phyloP scores from a whole-genome alignment of 2,888 invertebrate species.

The Ashinkailepas kermadecensis region DNA sequence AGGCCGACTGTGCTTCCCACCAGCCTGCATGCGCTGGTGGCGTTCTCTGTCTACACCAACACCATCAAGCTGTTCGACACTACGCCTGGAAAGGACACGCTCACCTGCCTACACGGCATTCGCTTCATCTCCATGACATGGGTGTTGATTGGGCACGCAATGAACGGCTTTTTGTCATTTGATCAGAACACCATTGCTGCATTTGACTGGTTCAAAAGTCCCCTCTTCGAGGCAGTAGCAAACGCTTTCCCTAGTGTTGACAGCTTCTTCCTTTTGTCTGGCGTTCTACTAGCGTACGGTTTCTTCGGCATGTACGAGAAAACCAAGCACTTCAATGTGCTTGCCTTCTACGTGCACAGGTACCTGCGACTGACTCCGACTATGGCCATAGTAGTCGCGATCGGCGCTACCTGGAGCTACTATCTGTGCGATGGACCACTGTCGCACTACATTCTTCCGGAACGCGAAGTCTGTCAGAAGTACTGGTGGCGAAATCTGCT shows the following conservation, averaged over 20 bases:
- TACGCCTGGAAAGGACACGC: not conserved
- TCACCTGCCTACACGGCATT: conserved; percentile 32
- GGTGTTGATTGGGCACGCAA: conserved; percentile 33
- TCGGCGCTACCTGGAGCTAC: not conserved
- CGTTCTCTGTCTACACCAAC: conserved; percentile 61
- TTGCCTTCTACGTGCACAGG: not conserved
- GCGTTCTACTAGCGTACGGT: conserved; percentile 28
- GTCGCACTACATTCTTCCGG: not conserved
- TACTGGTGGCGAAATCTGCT: not conserved
- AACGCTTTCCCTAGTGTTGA: conserved; percentile 30
- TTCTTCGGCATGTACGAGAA: not conserved
- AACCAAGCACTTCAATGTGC: not conserved
- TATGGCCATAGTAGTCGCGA: not conserved
- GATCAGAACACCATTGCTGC: no score
- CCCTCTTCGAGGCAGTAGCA: not conserved
- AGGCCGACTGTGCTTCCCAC: not conserved
- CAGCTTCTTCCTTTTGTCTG: conserved; percentile 30
- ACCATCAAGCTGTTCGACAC: conserved; percentile 48
- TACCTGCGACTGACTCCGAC: not conserved
- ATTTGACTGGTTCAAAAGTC: not conserved
- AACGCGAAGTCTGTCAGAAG: not conserved
- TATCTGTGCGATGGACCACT: not conserved
- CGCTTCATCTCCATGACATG: conserved; percentile 33
- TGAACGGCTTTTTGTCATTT: no score
- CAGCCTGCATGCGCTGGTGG: conserved; percentile 39